Evolutionary conservation across 2,797 vertebrate species (phyloP), one percentile per base, ranked within the genome.

Genomic region (Lophotriccus pileatus): DNA sequence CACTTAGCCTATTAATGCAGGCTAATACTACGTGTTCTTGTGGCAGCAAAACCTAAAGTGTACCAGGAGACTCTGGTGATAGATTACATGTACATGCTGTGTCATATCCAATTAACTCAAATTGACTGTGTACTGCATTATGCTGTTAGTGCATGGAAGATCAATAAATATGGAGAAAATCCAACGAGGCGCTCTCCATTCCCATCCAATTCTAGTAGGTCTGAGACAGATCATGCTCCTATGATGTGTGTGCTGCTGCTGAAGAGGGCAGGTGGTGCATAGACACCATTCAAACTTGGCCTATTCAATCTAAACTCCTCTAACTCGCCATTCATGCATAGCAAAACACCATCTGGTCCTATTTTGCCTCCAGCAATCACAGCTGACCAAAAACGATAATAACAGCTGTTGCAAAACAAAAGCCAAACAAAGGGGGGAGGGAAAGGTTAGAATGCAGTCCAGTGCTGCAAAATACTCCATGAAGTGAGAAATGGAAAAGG

Each of bases 261-360:
- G 98, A 98, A 99, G 98, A 97, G 98, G 99, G 99, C 99, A 99
- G 99, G 99, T 99, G 99, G 99, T 99, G 98, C 98, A 98, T 98
- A 99, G 99, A 99, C 99, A 99, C 99, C 99, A 99, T 99, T 99
- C 99, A 99, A 98, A 99, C 98, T 98, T 98, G 98, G 99, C 98
- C 99, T 99, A 99, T 99, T 99, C 99, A 99, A 98, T 98, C 98
- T 98, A 98, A 98, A 98, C 98, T 99, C 98, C 98, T 99, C 99
- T 98, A 98, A 99, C 98, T 98, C 98, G 98, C 99, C 99, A 99
- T 99, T 99, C 99, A 99, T 99, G 99, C 99, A 99, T 99, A 99
- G 99, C 99, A 99, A 99, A 99, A 99, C 99, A 99, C 99, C 99
- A 99, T 99, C 99, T 99, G 99, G 99, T 99, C 98, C 98, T 99